A percentile compares a stretch with the other conserved stretches of the same genome.
Evolutionary conservation across 2,888 invertebrate genomes (phyloP).

Genomic region (Pheosia tremula): DNA sequence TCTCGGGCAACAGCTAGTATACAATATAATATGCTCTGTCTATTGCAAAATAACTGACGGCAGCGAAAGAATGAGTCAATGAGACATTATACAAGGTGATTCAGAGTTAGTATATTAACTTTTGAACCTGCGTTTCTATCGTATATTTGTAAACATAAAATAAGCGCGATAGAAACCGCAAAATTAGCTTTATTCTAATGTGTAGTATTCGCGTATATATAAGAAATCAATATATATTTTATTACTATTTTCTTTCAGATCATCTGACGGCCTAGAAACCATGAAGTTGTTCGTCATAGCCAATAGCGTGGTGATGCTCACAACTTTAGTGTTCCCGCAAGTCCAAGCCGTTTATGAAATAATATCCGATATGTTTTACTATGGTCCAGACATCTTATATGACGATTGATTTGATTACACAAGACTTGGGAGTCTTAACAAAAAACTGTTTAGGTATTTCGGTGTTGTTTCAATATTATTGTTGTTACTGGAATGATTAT

Average conservation of each 20-base stretch:
- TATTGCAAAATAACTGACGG: too few relatives aligned
- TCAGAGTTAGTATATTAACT: too few relatives aligned
- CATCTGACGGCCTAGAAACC: constrained; percentile 88
- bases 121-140: too few relatives aligned
- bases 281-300: constrained; percentile 92
- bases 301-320: constrained; percentile 89
- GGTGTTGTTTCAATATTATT: not conserved
- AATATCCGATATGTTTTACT: constrained; percentile 75
- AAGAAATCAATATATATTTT: too few relatives aligned
- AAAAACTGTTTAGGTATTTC: not conserved
- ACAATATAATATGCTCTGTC: too few relatives aligned
- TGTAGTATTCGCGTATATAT: too few relatives aligned
- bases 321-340: constrained; percentile 90
- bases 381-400: constrained; percentile 54
- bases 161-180: too few relatives aligned
- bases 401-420: constrained; percentile 30
- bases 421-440: constrained; percentile 5
- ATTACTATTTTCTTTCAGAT: constrained; percentile 58
- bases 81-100: too few relatives aligned
- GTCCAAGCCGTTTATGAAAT: constrained; percentile 84
- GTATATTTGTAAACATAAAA: too few relatives aligned
- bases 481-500: not conserved
- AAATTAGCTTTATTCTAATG: too few relatives aligned
- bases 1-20: too few relatives aligned
- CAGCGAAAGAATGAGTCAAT: too few relatives aligned